Conservation (phyloP, 2,797 vertebrate genomes). For the Scyliorhinus canicula region DNA sequence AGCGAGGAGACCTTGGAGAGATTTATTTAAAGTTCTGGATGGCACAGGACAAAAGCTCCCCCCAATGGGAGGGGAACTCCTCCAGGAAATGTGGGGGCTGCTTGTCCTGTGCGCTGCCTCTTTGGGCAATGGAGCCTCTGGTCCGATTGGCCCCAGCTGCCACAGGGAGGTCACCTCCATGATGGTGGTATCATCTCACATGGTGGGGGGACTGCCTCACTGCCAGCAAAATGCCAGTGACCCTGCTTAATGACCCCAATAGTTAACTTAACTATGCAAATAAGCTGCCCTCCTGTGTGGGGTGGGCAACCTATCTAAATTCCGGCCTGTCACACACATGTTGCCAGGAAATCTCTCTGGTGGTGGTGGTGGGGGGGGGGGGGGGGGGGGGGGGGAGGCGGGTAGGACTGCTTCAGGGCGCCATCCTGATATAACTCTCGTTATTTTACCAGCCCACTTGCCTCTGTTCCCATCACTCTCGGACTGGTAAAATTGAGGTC, state of each 20-base stretch:
- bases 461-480: not conserved
- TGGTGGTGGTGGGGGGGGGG: too few species aligned
- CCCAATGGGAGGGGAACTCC: not conserved
- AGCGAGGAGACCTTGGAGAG: not conserved
- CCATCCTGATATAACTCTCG: too few species aligned
- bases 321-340: not conserved
- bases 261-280: not conserved
- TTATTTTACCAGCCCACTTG: not conserved
- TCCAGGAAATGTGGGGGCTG: not conserved
- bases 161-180: too few species aligned
- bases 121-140: not conserved
- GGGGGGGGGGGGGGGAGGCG: too few species aligned
- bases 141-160: not conserved
- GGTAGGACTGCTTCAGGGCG: too few species aligned
- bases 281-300: not conserved
- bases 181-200: too few species aligned
- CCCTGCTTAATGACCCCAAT: too few species aligned
- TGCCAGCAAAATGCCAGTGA: too few species aligned
- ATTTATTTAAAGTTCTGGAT: not conserved
- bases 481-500: not conserved
- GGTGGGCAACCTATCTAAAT: not conserved
- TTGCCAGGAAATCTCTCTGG: not conserved
- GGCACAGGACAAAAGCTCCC: too few species aligned
- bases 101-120: not conserved
- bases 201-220: too few species aligned